phyloP scores from a whole-genome alignment of 1,140 invertebrate species.

The Leguminivora glycinivorella region DNA sequence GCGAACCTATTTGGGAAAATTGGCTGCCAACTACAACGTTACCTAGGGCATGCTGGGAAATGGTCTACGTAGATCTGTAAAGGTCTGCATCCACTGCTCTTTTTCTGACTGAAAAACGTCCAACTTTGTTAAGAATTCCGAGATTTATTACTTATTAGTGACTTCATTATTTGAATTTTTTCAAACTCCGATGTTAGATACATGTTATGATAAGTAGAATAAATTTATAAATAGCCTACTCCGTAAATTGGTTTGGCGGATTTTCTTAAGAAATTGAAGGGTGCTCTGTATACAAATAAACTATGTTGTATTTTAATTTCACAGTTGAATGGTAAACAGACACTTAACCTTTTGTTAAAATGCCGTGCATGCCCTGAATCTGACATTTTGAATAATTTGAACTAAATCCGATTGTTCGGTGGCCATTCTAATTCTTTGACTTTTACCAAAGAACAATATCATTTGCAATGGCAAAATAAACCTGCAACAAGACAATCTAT shows the following conservation, averaged over 20 bases:
- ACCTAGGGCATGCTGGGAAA: constrained; percentile 25
- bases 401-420: constrained; percentile 12
- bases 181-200: too few species aligned
- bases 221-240: too few species aligned
- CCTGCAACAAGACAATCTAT: neutral
- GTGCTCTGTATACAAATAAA: neutral
- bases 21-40: constrained; percentile 35
- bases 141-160: too few species aligned
- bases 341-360: constrained; percentile 7
- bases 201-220: too few species aligned
- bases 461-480: neutral
- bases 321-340: neutral
- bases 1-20: constrained; percentile 42
- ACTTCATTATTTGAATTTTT: too few species aligned
- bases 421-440: constrained; percentile 1
- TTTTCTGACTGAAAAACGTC: neutral
- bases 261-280: neutral
- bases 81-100: constrained; percentile 15
- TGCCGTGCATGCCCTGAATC: constrained; percentile 9
- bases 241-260: too few species aligned
- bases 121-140: too few species aligned
- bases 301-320: neutral
- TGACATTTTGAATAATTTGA: constrained; percentile 13
- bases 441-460: constrained; percentile 4
- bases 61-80: constrained; percentile 4